Conservation (phyloP, 2,888 invertebrate species). For the Apamea sordens region DNA sequence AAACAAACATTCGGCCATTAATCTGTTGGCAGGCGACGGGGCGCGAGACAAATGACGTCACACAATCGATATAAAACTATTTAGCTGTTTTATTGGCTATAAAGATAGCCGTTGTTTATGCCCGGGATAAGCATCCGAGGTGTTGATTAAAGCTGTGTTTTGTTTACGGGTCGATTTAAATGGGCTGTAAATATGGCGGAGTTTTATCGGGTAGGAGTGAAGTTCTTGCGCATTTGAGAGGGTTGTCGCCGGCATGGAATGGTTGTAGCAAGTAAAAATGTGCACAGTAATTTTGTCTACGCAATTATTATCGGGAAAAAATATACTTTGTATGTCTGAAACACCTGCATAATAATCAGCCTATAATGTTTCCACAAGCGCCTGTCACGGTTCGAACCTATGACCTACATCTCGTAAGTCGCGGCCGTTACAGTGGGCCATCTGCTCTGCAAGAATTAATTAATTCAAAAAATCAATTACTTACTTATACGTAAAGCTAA, state of each 20-base stretch:
- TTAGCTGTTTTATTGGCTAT: slow-evolving; percentile 80
- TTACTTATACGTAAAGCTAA: background rate
- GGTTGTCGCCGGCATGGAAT: background rate
- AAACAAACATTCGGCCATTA: slow-evolving; percentile 68
- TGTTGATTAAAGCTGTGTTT: slow-evolving; percentile 67
- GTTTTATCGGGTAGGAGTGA: slow-evolving; percentile 32
- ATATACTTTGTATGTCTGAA: too few species aligned
- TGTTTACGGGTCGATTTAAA: slow-evolving; percentile 59
- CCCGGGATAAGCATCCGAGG: slow-evolving; percentile 64
- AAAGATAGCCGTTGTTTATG: slow-evolving; percentile 73
- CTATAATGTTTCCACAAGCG: background rate
- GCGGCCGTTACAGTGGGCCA: background rate
- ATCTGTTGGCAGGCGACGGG: slow-evolving; percentile 72
- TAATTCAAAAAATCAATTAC: too few species aligned
- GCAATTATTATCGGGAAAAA: background rate
- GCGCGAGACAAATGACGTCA: slow-evolving; percentile 80
- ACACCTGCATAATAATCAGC: background rate
- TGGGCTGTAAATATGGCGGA: slow-evolving; percentile 51
- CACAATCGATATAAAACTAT: slow-evolving; percentile 80
- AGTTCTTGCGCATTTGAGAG: slow-evolving; percentile 14
- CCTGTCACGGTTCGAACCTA: background rate
- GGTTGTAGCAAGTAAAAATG: slow-evolving; percentile 2
- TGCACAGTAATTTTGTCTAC: background rate
- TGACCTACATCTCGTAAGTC: background rate
- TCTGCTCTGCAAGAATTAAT: background rate